Evolutionary conservation across 2,888 invertebrate genomes (phyloP), one percentile per base, ranked within the genome.

Genomic region (Drosophila multiciliata): DNA sequence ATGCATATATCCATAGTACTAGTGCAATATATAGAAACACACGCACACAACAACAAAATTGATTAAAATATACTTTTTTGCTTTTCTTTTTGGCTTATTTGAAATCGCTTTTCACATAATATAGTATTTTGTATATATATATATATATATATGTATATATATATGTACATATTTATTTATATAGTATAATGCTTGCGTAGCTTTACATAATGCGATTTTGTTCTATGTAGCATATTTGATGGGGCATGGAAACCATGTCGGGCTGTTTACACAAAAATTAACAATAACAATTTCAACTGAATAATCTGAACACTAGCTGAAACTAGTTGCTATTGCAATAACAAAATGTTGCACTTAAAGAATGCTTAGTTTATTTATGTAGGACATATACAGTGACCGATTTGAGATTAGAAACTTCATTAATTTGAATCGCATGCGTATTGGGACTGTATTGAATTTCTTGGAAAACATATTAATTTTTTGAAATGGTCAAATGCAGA

Each of bases 131-230:
- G 35, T 48, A 35, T 33, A 33, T 45, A 23, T 52, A 7, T 38
- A n/a, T 12, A 15, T 54, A 11, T 65, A 15, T 65, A n/a, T 2
- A 15, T 6, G 3, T 33, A 33, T 33, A 33, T 35, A 38, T 17
- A 33, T 29, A 58, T 42, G 17, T 35, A 35, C 20, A 52, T 62
- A 26, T 55, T 26, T 32, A n/a, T 5, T 9, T 4, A 12, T 53
- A 12, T 74, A 45, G 29, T 64, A 48, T 48, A 48, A 50, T 70
- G 32, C 50, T 73, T 58, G 65, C 62, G 66, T 82, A 71, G 60
- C 29, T 74, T 59, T 68, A 78, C 65, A 66, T 78, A 75, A 75
- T 78, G 62, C 63, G 74, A 64, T 54, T 66, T 69, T 62, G 57
- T 59, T 69, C 48, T 32, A 58, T 57, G 55, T 57, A 33, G 68